Evolutionary conservation across 2,113 vertebrate species (phyloP).

Genomic region (Climacteris rufus): DNA sequence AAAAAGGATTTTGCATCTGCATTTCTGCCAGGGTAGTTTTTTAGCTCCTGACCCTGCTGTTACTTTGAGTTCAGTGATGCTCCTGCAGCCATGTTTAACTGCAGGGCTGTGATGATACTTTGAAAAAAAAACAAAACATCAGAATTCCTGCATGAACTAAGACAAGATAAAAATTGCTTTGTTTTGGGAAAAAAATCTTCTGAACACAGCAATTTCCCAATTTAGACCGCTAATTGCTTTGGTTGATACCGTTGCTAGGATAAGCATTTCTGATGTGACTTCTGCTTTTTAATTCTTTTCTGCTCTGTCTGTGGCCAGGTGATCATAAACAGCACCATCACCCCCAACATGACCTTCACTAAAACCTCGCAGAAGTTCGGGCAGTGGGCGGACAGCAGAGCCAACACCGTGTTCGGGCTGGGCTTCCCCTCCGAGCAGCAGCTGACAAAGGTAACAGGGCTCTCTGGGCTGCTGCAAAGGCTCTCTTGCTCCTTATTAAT

Average conservation of each 20-base stretch:
- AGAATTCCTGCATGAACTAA: not conserved
- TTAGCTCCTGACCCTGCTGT: not conserved
- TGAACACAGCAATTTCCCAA: not conserved
- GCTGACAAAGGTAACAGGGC: conserved; percentile 84
- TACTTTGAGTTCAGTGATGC: not conserved
- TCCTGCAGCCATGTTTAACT: not conserved
- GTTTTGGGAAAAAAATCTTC: not conserved
- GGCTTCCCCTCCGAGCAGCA: conserved; percentile 93
- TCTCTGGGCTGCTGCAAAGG: not conserved
- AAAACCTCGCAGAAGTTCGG: conserved; percentile 97
- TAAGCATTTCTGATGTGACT: not conserved
- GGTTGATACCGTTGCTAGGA: not conserved
- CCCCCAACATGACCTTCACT: conserved; percentile 98
- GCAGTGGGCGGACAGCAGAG: conserved; percentile 97
- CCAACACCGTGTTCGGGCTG: conserved; percentile 94
- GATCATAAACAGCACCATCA: conserved; percentile 98
- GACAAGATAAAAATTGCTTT: not conserved
- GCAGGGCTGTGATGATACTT: not conserved
- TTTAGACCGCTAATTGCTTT: not conserved
- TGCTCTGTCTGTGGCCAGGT: conserved; percentile 74
- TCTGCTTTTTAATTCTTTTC: not conserved
- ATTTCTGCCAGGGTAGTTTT: not conserved
- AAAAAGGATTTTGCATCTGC: not conserved
- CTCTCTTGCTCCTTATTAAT: not conserved
- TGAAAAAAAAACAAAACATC: not conserved